phyloP scores from a whole-genome alignment of 2,797 vertebrate genomes.

The Limnodromus scolopaceus region DNA sequence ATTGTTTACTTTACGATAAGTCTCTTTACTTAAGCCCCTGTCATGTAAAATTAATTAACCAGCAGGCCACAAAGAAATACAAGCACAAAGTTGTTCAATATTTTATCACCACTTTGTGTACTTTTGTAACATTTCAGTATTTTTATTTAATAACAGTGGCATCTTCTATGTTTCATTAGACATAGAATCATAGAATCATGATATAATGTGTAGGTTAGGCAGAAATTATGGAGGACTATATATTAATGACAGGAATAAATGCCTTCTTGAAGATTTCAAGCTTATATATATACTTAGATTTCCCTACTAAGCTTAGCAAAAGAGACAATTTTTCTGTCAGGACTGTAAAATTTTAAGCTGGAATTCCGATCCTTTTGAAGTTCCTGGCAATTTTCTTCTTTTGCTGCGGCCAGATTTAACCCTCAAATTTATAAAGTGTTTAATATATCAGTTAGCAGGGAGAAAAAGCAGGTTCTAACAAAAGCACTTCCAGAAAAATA shows the following conservation, averaged over 20 bases:
- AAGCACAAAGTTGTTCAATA: constrained; percentile 24
- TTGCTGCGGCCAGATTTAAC: not conserved
- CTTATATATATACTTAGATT: not conserved
- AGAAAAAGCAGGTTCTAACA: constrained; percentile 43
- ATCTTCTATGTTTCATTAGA: not conserved
- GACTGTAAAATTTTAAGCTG: not conserved
- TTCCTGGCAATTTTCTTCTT: not conserved
- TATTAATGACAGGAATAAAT: not conserved
- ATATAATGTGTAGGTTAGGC: not conserved
- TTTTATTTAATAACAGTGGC: constrained; percentile 12
- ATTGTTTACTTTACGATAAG: constrained; percentile 63
- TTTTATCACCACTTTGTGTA: constrained; percentile 46
- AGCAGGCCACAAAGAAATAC: constrained; percentile 2
- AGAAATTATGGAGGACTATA: not conserved
- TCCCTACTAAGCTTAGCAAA: not conserved
- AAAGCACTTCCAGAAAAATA: constrained; percentile 39
- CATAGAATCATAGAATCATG: no score
- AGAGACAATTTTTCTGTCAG: not conserved
- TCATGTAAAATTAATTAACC: constrained; percentile 60
- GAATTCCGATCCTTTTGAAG: constrained; percentile 44
- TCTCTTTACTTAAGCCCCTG: not conserved
- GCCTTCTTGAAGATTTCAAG: not conserved
- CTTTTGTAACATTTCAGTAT: not conserved
- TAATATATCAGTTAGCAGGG: constrained; percentile 48
- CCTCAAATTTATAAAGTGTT: constrained; percentile 55